Evolutionary conservation across 2,888 invertebrate species (phyloP).

Genomic region (Bombylius major): DNA sequence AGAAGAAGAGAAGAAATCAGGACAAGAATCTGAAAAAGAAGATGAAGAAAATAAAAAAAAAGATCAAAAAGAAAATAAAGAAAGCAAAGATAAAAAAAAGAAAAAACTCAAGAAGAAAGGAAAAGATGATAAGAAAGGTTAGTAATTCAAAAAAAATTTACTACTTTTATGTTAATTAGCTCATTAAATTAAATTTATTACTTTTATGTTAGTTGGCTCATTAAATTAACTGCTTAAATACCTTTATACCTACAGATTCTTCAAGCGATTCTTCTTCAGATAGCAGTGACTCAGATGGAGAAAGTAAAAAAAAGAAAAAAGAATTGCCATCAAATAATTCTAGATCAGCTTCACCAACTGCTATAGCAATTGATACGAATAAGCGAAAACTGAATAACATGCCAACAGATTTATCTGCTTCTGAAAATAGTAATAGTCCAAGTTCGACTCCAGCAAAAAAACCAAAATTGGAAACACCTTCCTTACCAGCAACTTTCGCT

Average conservation of each 20-base stretch:
- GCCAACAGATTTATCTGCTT: slow-evolving; percentile 33
- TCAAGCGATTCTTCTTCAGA: slow-evolving; percentile 62
- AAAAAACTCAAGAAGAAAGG: slow-evolving; percentile 48
- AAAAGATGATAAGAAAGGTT: slow-evolving; percentile 50
- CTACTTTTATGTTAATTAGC: too few relatives aligned
- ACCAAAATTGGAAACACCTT: slow-evolving; percentile 28
- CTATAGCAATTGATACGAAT: slow-evolving; percentile 20
- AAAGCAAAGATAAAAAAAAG: slow-evolving; percentile 45
- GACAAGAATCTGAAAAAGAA: slow-evolving; percentile 60
- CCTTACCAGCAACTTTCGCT: slow-evolving; percentile 32
- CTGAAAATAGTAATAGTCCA: slow-evolving; percentile 35
- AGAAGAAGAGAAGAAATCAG: slow-evolving; percentile 70
- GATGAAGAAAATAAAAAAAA: slow-evolving; percentile 62
- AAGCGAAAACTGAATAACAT: slow-evolving; percentile 32
- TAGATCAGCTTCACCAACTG: slow-evolving; percentile 38
- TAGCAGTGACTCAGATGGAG: slow-evolving; percentile 56
- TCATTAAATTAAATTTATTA: too few relatives aligned
- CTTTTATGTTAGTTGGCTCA: too few relatives aligned
- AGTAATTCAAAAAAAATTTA: background rate
- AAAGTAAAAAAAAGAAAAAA: slow-evolving; percentile 42
- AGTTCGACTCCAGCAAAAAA: slow-evolving; percentile 33
- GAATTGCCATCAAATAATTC: slow-evolving; percentile 34
- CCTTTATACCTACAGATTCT: slow-evolving; percentile 39
- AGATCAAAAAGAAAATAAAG: slow-evolving; percentile 46
- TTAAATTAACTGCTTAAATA: too few relatives aligned